Percentiles rank a stretch among this genome's conserved stretches.
Conservation (phyloP, 2,113 vertebrate species). For the Rousettus leschenaultii region DNA sequence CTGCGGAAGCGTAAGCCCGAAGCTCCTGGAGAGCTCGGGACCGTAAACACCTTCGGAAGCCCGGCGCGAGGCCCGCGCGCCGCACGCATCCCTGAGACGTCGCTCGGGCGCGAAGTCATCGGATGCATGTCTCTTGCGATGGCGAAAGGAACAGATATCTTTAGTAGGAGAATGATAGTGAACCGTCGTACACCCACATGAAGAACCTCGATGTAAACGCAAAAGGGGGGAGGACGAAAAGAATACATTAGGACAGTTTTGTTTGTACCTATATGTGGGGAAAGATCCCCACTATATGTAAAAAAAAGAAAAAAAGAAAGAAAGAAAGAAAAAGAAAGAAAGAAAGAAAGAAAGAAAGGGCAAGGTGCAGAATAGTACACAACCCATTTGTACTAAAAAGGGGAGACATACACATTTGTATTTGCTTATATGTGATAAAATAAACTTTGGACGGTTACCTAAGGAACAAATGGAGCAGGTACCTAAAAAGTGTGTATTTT, state of each 20-base stretch:
- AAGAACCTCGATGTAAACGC: background rate
- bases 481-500: background rate
- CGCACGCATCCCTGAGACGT: too few relatives aligned
- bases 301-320: background rate
- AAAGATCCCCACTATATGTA: background rate
- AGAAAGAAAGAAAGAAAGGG: background rate
- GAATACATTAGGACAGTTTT: background rate
- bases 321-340: too few relatives aligned
- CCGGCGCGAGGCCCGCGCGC: too few relatives aligned
- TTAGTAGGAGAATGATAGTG: background rate
- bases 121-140: too few relatives aligned
- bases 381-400: background rate
- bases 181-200: background rate
- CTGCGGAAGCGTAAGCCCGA: too few relatives aligned
- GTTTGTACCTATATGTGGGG: background rate
- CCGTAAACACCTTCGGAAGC: too few relatives aligned
- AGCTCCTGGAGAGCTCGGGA: too few relatives aligned
- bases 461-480: background rate
- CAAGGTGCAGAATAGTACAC: background rate
- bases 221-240: background rate
- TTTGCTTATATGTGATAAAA: background rate
- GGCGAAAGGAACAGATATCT: background rate
- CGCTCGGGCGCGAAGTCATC: background rate
- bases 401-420: background rate
- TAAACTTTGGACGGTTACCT: background rate